Evolutionary conservation across 1,140 invertebrate genomes (phyloP), one percentile per base, ranked within the genome.

Genomic region (honey bee (Apis mellifera)): DNA sequence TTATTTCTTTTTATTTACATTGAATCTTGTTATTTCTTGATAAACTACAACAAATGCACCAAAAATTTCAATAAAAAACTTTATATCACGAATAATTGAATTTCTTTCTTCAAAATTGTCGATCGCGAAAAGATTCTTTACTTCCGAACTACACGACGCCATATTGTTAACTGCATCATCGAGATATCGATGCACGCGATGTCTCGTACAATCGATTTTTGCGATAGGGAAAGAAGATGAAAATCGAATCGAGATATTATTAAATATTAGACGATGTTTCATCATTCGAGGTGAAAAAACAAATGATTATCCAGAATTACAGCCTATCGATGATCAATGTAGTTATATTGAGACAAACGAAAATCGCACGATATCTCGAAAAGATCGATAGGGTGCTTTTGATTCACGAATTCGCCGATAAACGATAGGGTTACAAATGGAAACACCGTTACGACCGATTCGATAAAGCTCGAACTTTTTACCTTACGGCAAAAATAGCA

Each of bases 271-370:
- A 72, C 48, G 80, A 74, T 32, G 17, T 12, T 59, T 32, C 59
- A 26, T 50, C 13, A 7, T 17, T 19, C 54, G 12, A 15, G 50
- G 23, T 15, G 17, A 42, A 60, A 64, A 21, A 55, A 79, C 76
- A 83, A 79, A 66, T n/a, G 12, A 26, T 86, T 71, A 52, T 66
- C 48, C 48, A 57, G 54, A 66, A 78, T 71, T 55, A n/a, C 59
- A 21, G 32, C 54, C 55, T 42, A 55, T 19, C 9, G 32, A 42
- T 50, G 62, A 72, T 59, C 42, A 13, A 57, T 78, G 26, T 17
- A 23, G 11, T 66, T 69, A 57, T 74, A 86, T 65, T 19, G 55
- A 3, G 42, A 1, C 32, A 26, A 54, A 80, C 77, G 72, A 77
- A 42, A 42, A 26, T 15, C 32, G 52, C n/a, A 57, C 60, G 62